Evolutionary conservation across 2,113 vertebrate species (phyloP), one percentile per base, ranked within the genome.

Genomic region (Atlantisia rogersi): DNA sequence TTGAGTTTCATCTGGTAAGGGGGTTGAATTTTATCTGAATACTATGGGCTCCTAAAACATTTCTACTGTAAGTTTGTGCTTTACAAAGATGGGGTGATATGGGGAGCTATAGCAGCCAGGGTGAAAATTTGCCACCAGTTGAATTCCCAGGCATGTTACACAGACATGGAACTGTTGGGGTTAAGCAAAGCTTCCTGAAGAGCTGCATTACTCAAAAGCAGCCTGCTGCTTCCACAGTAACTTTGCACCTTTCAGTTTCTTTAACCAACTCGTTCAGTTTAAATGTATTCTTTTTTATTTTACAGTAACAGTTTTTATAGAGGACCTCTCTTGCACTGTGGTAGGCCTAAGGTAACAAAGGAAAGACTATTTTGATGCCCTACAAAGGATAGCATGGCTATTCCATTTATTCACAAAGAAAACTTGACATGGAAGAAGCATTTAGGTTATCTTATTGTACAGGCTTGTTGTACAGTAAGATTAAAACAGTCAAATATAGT

Each of bases 401-500:
- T 83, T 84, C 32, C 62, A 76, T 60, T 70, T 56, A 55, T 58
- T 86, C 69, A 75, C 52, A 86, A 71, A 92, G 76, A 68, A 65
- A 74, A 63, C 82, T 4, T 83, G 82, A 69, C 70, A 50, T 12
- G 48, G 35, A 92, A 86, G 82, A 91, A 90, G 55, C 24, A 42
- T 15, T 60, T 56, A 28, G 9, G 7, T 50, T 35, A n/a, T 55
- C 64, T 46, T 84, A 64, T 89, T 92, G 82, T 85, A 82, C 19
- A 76, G 62, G 15, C 50, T 35, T 75, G 56, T 75, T 92, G 94
- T 76, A 75, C 50, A 70, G 31, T 35, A 96, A 82, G 26, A 65
- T 70, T 86, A 92, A 91, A 82, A 76, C 56, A 92, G 63, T 73
- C 82, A 94, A 85, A 77, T 59, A 46, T 50, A 85, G 56, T 88